Base-by-base conservation (phyloP, 23 tunicate species). In the Phallusia fumigata region DNA sequence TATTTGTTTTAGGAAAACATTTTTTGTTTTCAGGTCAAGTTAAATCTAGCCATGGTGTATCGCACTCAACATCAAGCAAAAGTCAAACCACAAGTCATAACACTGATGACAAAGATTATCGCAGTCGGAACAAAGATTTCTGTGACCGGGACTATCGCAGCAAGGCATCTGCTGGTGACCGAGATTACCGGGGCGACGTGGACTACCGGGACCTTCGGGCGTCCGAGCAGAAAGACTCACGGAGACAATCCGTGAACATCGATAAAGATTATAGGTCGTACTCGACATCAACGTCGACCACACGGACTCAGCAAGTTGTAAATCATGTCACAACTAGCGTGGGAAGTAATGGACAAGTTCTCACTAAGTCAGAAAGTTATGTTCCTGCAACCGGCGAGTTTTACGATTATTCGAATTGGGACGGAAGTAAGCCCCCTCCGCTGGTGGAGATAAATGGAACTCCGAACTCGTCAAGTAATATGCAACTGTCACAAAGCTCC, bases 151-250 rank as follows among this genome's bases (percentile, higher is more conserved):
- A 92, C 52, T 92, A 92, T 53, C 75, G 97, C 19, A 77, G 81
- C 35, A 79, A 73, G 31, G 72, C 73, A 35, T 22, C 88, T 0
- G 44, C 74, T 5, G 74, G 80, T 19, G 91, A 92, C 79, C 91
- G 86, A 33, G 97, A 92, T 80, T 92, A 92, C 52, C 85, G 90
- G 31, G 97, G 90, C 33, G 97, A 92, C 52, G 76, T 86, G 21
- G 97, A 92, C 65, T 92, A 92, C 82, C 83, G 97, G 49, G 90
- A 82, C 73, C 32, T 75, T 52, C 24, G 30, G 33, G 19, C 53
- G 16, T 34, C 84, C 58, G 30, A 79, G 33, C 64, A 22, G n/a
- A 81, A 64, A 83, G 74, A 65, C 74, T 34, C 36, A 31, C 31
- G 50, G 1, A 28, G 52, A 12, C 81, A 80, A 75, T 52, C 82